phyloP scores from a whole-genome alignment of 2,113 vertebrate species.

The Himantopus leucocephalus region DNA sequence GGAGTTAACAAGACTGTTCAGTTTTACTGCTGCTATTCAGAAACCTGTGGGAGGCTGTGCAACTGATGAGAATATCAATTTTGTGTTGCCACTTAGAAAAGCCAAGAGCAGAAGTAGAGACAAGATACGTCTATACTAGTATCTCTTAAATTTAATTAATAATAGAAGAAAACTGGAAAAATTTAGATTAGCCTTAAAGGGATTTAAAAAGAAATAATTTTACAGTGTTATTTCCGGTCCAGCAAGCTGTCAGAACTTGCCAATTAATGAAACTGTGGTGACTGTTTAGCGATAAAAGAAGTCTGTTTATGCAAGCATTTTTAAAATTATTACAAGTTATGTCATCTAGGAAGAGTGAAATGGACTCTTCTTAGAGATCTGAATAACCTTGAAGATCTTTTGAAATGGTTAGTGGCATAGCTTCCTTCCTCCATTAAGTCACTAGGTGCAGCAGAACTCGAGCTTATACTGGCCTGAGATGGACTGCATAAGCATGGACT shows the following conservation, averaged over 20 bases:
- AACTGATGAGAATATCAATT: constrained; percentile 56
- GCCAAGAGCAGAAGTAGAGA: not conserved
- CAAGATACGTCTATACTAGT: not conserved
- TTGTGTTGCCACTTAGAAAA: not conserved
- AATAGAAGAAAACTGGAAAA: not conserved
- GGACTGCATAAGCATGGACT: not conserved
- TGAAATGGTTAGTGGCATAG: not conserved
- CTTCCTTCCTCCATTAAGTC: not conserved
- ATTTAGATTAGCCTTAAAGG: not conserved
- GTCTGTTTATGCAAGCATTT: not conserved
- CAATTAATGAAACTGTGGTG: not conserved
- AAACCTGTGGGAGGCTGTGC: constrained; percentile 3
- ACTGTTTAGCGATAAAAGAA: not conserved
- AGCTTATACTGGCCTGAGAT: not conserved
- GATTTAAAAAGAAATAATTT: not conserved
- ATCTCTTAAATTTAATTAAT: not conserved
- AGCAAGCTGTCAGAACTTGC: not conserved
- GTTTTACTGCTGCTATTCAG: constrained; percentile 46
- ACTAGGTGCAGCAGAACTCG: not conserved
- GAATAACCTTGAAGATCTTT: not conserved
- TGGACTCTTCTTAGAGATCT: not conserved
- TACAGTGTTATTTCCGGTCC: not conserved
- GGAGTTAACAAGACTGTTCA: constrained; percentile 15
- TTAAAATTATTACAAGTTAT: not conserved
- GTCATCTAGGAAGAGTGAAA: not conserved